Evolutionary conservation across 2,888 invertebrate species (phyloP), one percentile per base, ranked within the genome.

Genomic region (Lathronympha strigana): DNA sequence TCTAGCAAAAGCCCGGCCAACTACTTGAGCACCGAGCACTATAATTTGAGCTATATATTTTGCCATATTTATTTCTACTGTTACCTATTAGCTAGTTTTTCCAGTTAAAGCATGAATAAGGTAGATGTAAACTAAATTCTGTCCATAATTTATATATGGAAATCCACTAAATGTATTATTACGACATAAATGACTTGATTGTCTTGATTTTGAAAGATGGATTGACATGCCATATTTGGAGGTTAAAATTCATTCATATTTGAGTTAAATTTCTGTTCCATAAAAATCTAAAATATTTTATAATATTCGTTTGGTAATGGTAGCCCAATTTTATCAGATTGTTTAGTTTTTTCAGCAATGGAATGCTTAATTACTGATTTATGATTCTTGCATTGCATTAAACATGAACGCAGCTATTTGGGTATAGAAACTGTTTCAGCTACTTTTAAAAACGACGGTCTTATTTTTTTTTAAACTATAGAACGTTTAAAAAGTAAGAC

Each of bases 1-100:
- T 76, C 96, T 94, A 0, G 97, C 96, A 83, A 99, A 98, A 0
- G 99, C 99, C 79, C 96, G 93, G 0, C 96, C 98, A 9, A 99
- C 94, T 11, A 98, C 96, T 88, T 98, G 98, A 2, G 96, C 94
- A 45, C 98, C 98, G 70, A 97, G 93, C 31, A 99, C 93, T 75
- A 99, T 95, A 69, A 98, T 95, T 93, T 98, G 98, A 60, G 96
- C 96, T 74, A 99, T 93, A 83, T 98, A 97, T 87, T 97, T 98
- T 66, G 98, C 98, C 98, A 97, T 97, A 73, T 79, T 78, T 73
- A 68, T 70, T 70, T 69, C 15, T 25, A 38, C 15, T 5, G 58
- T 47, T 47, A 23, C 23, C n/a, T 31, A 21, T 19, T 6, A 38
- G 8, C 15, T 57, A 61, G 9, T 47, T 49, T 36, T 17, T 77